phyloP scores from a whole-genome alignment of 1,140 invertebrate species.

The Dendroctonus valens region DNA sequence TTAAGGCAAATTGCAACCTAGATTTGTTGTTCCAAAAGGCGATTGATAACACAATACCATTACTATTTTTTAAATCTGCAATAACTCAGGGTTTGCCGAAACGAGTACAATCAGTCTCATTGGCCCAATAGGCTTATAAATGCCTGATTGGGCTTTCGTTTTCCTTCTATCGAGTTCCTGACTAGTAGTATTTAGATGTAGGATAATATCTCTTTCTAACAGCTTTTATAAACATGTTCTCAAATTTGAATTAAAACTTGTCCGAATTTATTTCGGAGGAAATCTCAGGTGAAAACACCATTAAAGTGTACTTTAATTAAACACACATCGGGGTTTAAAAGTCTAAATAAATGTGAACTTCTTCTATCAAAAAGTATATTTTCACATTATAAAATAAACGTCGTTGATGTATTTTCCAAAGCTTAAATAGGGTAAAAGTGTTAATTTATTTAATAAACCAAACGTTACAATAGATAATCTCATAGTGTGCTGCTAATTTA shows the following conservation, averaged over 20 bases:
- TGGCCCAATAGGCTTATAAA: conserved; percentile 29
- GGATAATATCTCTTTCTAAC: conserved; percentile 29
- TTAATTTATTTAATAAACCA: neutral
- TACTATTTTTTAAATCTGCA: conserved; percentile 16
- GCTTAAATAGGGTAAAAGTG: neutral
- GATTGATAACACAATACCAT: conserved; percentile 13
- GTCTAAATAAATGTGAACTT: neutral
- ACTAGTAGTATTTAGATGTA: conserved; percentile 44
- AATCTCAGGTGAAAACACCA: conserved; percentile 9
- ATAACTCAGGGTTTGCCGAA: conserved; percentile 51
- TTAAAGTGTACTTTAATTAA: neutral
- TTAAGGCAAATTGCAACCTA: no score
- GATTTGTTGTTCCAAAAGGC: conserved; percentile 5
- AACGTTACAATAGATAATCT: no score
- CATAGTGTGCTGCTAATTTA: no score
- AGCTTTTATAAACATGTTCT: conserved; percentile 8
- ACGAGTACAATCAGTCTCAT: conserved; percentile 50
- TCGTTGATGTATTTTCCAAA: neutral
- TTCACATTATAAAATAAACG: conserved; percentile 13
- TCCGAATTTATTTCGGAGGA: conserved; percentile 9
- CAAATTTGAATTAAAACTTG: conserved; percentile 1
- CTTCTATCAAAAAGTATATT: conserved; percentile 1
- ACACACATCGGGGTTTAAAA: neutral
- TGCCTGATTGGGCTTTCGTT: conserved; percentile 22
- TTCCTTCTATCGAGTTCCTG: conserved; percentile 51